Evolutionary conservation across 2,113 vertebrate genomes (phyloP).

Genomic region (Dicentrarchus labrax): DNA sequence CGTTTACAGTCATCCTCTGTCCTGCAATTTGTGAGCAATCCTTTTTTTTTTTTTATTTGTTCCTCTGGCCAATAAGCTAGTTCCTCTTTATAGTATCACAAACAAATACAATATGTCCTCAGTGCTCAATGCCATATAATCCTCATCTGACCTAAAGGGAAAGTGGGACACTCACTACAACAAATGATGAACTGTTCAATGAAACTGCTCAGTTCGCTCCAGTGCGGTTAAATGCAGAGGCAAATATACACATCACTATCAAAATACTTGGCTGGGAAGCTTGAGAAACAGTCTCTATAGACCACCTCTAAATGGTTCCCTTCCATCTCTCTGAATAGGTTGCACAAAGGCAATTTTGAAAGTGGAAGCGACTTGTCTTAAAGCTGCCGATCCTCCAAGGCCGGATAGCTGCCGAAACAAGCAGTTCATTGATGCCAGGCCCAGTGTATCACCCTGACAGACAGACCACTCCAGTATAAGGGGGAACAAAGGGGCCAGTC

Average conservation of each 20-base stretch:
- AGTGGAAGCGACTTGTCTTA: conserved; percentile 76
- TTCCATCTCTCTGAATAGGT: conserved; percentile 24
- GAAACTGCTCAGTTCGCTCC: conserved; percentile 37
- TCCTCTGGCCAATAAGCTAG: not conserved
- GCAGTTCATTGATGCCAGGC: conserved; percentile 73
- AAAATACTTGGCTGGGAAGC: conserved; percentile 11
- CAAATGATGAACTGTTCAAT: conserved; percentile 54
- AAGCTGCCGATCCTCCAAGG: conserved; percentile 59
- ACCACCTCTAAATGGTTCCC: conserved; percentile 10
- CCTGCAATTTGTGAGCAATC: not conserved
- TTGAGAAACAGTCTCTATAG: conserved; percentile 34
- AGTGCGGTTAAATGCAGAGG: conserved; percentile 19
- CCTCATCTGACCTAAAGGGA: conserved; percentile 60
- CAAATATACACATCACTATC: conserved; percentile 17
- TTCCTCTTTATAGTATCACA: conserved; percentile 37
- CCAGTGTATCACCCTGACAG: conserved; percentile 71
- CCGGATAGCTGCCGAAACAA: conserved; percentile 76
- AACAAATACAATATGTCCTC: conserved; percentile 43
- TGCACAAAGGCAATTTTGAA: conserved; percentile 65
- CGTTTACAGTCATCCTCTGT: not conserved
- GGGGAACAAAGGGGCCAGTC: conserved; percentile 75
- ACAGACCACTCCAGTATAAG: conserved; percentile 75
- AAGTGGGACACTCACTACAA: conserved; percentile 61
- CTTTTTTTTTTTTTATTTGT: not conserved
- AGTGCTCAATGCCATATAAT: conserved; percentile 56